phyloP scores from a whole-genome alignment of 2,797 vertebrate genomes.

The Sebastes melanostomus region DNA sequence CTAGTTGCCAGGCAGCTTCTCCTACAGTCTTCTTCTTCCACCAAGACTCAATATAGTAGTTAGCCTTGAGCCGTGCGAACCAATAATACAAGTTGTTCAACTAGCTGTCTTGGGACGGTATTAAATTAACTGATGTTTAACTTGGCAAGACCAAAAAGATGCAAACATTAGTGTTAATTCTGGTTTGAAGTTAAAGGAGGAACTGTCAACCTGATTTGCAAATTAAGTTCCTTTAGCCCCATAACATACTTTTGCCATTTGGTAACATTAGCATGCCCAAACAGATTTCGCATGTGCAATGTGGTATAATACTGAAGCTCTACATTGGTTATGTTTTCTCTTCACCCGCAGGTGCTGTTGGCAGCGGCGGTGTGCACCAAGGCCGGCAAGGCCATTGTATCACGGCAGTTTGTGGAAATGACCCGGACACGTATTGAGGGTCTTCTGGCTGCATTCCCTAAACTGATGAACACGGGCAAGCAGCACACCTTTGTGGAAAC shows the following conservation, averaged over 20 bases:
- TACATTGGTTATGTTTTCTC: not conserved
- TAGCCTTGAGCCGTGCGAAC: not conserved
- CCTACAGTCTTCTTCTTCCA: not conserved
- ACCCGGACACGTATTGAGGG: conserved; percentile 95
- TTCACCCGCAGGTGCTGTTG: conserved; percentile 90
- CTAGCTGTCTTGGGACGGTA: not conserved
- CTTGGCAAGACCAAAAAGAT: not conserved
- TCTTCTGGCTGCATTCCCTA: conserved; percentile 95
- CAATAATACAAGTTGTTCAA: not conserved
- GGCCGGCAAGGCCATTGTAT: conserved; percentile 97
- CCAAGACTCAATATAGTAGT: not conserved
- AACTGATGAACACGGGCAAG: conserved; percentile 98
- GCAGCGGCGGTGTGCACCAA: conserved; percentile 99
- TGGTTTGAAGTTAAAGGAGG: not conserved
- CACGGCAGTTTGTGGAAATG: conserved; percentile 99
- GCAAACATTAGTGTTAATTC: not conserved
- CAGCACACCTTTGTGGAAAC: conserved; percentile 99
- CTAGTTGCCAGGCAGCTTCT: not conserved
- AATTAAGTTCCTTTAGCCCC: not conserved
- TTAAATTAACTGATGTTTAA: not conserved
- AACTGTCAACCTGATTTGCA: not conserved
- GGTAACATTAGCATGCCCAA: not conserved
- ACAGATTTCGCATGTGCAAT: not conserved
- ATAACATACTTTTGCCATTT: not conserved
- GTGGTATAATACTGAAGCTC: not conserved